These are phyloP conservation scores for Bombus consobrinus DNA, from an alignment of 1,140 invertebrate genomes.

Conservation along the genomic window DNA sequence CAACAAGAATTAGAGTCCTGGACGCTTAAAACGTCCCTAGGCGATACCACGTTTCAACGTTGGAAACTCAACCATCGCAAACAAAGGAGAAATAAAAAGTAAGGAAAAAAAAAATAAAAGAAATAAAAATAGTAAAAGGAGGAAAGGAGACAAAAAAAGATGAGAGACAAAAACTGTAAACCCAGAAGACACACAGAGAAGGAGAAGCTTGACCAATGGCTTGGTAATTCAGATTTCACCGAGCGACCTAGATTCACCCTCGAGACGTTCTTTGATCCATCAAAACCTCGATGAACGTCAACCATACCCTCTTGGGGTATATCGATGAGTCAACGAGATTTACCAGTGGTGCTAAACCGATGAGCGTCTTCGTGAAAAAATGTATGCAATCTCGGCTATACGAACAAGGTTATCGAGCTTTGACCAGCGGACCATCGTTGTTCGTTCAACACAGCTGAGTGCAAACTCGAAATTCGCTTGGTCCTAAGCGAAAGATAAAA, in stretches of 20 bases:
- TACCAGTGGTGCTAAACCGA: too few relatives aligned
- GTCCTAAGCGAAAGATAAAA: background rate
- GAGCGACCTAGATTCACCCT: constrained; percentile 21
- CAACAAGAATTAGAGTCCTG: background rate
- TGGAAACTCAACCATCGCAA: too few relatives aligned
- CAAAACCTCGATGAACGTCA: constrained; percentile 41
- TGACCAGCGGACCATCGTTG: background rate
- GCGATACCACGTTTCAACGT: background rate
- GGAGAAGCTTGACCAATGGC: constrained; percentile 5
- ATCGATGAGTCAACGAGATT: background rate
- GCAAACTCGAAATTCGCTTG: background rate
- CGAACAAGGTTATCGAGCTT: background rate
- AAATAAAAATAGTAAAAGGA: background rate
- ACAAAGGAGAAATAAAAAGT: background rate
- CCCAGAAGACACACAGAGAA: background rate
- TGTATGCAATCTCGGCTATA: background rate
- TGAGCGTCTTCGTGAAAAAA: background rate
- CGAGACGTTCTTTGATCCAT: constrained; percentile 35
- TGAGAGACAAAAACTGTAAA: background rate
- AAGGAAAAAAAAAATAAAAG: background rate
- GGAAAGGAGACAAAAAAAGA: too few relatives aligned
- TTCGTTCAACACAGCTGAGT: background rate
- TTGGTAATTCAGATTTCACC: constrained; percentile 22
- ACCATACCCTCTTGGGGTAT: background rate
- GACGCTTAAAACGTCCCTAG: background rate